Percentiles rank a stretch among this genome's conserved stretches.
Conservation (phyloP, 2,113 vertebrate species). For the Tyrannus savana region DNA sequence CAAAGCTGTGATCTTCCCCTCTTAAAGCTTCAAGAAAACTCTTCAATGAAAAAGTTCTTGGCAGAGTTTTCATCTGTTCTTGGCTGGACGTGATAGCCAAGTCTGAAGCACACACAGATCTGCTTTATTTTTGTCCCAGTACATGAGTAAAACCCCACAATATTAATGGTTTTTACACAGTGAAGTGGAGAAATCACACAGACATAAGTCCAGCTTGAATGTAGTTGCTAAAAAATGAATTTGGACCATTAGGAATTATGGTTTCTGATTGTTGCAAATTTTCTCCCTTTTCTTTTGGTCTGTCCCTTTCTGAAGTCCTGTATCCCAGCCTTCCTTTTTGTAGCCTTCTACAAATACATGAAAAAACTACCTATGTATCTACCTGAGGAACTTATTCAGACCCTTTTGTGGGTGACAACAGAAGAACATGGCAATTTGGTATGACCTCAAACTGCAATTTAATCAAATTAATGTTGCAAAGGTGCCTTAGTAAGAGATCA, state of each 20-base stretch:
- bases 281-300: conserved; percentile 9
- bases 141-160: neutral
- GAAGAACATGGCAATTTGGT: neutral
- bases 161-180: neutral
- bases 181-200: neutral
- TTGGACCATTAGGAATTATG: conserved; percentile 36
- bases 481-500: neutral
- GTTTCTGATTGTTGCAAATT: conserved; percentile 6
- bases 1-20: neutral
- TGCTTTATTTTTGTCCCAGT: neutral
- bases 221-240: conserved; percentile 23
- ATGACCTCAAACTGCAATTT: neutral
- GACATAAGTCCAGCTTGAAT: conserved; percentile 27
- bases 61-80: conserved; percentile 69
- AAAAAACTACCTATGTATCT: neutral
- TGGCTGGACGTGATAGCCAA: neutral
- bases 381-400: neutral
- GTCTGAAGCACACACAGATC: conserved; percentile 19
- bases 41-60: conserved; percentile 63
- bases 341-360: neutral
- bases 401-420: neutral
- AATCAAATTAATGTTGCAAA: neutral
- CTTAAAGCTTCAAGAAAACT: conserved; percentile 57
- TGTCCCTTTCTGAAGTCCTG: neutral
- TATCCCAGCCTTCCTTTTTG: neutral